Evolutionary conservation across 2,888 invertebrate species (phyloP), one percentile per base, ranked within the genome.

Genomic region (Megamerina dolium): DNA sequence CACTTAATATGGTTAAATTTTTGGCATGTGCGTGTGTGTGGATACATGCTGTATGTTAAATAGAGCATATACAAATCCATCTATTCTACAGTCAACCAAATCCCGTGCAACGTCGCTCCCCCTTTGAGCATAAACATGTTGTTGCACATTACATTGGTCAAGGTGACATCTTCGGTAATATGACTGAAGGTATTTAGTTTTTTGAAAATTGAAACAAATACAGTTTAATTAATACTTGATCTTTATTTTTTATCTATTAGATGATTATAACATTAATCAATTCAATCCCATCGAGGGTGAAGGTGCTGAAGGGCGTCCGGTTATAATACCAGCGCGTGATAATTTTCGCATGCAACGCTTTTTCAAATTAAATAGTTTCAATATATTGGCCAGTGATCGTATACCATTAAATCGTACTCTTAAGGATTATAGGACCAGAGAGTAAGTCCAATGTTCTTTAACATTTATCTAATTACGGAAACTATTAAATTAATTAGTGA

Each of bases 111-210:
- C 56, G 66, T 14, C 66, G 64, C 26, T 65, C 66, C 41, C 58
- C 64, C 26, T 61, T 61, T 56, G 59, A 61, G 31, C 60, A 57
- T 19, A 64, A 63, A 52, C 66, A 64, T 51, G 87, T 90, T 5
- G 87, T 93, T 18, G 92, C 91, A 2, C 89, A 89, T 70, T 93
- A 90, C 70, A 80, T 90, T 58, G 92, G 91, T 36, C 85, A 87
- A 52, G 81, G 80, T 39, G 83, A 83, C 61, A 80, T 83, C 47
- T 86, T 87, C 61, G 80, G 82, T 20, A 89, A 90, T 65, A 77
- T 90, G 52, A 85, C 88, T 45, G 77, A 82, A 74, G 87, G 87
- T 68, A 48, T 33, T 41, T 45, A 41, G 8, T 12, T 32, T 12
- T 30, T 33, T 29, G 33, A 41, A 32, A 37, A 26, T 5, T 27